phyloP scores from a whole-genome alignment of 2,888 invertebrate species.

The Parnassius mnemosyne region DNA sequence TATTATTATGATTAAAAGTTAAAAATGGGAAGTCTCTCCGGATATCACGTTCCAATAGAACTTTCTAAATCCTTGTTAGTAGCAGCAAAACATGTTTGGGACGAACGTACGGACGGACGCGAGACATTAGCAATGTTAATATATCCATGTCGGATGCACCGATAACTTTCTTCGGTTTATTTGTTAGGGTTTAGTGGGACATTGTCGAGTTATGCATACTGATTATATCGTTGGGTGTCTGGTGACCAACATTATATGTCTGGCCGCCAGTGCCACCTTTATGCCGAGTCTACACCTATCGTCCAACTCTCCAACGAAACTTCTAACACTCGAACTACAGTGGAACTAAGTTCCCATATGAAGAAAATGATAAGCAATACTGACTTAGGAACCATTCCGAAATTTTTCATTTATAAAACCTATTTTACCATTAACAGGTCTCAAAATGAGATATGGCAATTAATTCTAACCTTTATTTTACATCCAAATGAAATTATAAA shows the following conservation, averaged over 20 bases:
- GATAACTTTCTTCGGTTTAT: conserved; percentile 52
- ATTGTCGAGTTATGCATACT: conserved; percentile 27
- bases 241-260: too few relatives aligned
- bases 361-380: too few relatives aligned
- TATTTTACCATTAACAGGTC: too few relatives aligned
- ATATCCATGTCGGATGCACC: conserved; percentile 33
- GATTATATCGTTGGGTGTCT: conserved; percentile 6
- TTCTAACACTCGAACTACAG: too few relatives aligned
- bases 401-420: too few relatives aligned
- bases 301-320: too few relatives aligned
- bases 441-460: too few relatives aligned
- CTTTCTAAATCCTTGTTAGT: conserved; percentile 70
- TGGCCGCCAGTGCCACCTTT: background rate
- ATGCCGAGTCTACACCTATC: background rate
- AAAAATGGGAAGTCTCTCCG: conserved; percentile 30
- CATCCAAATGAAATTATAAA: too few relatives aligned
- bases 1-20: conserved; percentile 1
- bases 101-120: conserved; percentile 29
- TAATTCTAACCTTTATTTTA: too few relatives aligned
- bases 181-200: conserved; percentile 28
- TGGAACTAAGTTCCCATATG: too few relatives aligned
- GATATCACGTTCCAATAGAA: conserved; percentile 33
- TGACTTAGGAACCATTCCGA: too few relatives aligned
- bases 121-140: conserved; percentile 36
- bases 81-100: conserved; percentile 53